Evolutionary conservation across 2,797 vertebrate genomes (phyloP), one percentile per base, ranked within the genome.

Genomic region (Acanthornis magna): DNA sequence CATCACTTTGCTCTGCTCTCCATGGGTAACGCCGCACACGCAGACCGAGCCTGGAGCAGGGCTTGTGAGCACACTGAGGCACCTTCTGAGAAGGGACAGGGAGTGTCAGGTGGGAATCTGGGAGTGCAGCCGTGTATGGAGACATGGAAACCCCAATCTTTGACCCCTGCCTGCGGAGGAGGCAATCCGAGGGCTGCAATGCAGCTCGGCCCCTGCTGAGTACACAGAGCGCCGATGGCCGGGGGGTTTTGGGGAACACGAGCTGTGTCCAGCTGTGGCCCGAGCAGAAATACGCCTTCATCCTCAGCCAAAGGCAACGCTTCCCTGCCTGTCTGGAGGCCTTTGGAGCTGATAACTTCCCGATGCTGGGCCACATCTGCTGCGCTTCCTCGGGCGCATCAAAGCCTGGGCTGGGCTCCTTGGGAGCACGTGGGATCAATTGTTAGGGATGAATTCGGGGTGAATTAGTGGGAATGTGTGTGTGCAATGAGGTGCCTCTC

Each of bases 21-120:
- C 0, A 0, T 8, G 1, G 11, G 36, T 5, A 30, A 13, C 0
- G 1, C 70, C 34, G 61, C 61, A 26, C 61, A 26, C 43, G 3
- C 26, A 10, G 26, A 53, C 16, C 5, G 38, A 45, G 23, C 54
- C 62, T 67, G 72, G 27, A 58, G 62, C 45, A 32, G 61, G 45
- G 27, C 43, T 75, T 17, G 4, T 26, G 80, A 34, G 10, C 2
- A 7, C 29, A 5, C 22, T 1, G 2, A 25, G 40, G 36, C 36
- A 36, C 16, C 6, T 50, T 27, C 62, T 45, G 48, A 71, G 65
- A 18, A 70, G 18, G 23, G 30, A 4, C 40, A 2, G 16, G 55
- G 18, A 5, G 18, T 51, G 42, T 53, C 17, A 26, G 40, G 13
- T 38, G 73, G 60, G 40, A 58, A 32, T 42, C 11, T 76, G n/a